Conservation (phyloP, 2,797 vertebrate species). For the Peromyscus melanophrys region DNA sequence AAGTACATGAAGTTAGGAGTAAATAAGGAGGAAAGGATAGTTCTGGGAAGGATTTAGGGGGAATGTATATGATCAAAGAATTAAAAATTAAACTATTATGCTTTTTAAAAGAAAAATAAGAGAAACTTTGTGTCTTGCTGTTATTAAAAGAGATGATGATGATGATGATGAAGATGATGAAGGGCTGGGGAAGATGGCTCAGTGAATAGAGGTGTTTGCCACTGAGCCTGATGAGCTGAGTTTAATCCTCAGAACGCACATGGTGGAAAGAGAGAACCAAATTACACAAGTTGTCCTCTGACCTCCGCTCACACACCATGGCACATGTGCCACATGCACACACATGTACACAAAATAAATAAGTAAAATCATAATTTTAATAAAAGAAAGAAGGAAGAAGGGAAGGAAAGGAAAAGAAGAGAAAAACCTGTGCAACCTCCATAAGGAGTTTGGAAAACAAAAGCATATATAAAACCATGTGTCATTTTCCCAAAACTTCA, state of each 20-base stretch:
- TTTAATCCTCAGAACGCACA: background rate
- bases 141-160: background rate
- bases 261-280: background rate
- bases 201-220: background rate
- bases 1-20: background rate
- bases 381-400: background rate
- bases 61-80: background rate
- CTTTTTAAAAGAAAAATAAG: background rate
- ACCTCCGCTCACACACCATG: background rate
- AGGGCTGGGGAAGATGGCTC: background rate
- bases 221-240: background rate
- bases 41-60: background rate
- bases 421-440: background rate
- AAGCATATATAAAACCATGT: background rate
- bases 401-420: background rate
- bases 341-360: background rate
- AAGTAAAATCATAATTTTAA: background rate
- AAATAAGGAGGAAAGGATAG: background rate
- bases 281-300: background rate
- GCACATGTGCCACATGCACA: background rate
- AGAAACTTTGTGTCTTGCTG: background rate
- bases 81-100: background rate
- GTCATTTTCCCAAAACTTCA: conserved; percentile 1
- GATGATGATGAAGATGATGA: background rate
- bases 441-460: conserved; percentile 28